Percentiles rank a stretch among this genome's conserved stretches.
phyloP scores from a whole-genome alignment of 2,888 invertebrate species.

The Coelinius sp. region DNA sequence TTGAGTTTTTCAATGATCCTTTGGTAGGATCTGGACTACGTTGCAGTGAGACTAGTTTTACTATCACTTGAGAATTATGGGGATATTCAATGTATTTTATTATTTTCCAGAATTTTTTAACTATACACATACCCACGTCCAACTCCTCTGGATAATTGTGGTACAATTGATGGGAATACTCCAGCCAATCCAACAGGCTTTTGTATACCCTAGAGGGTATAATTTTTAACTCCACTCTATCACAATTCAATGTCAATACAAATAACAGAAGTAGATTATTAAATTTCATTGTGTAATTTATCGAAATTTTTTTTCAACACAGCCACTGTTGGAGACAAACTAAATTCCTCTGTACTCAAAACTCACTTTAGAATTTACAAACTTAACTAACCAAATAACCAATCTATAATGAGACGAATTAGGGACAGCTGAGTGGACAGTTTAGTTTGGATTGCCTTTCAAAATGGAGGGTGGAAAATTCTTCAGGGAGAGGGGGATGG shows the following conservation, averaged over 20 bases:
- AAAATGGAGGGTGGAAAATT: no score
- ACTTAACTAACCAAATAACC: background rate
- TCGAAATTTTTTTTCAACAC: background rate
- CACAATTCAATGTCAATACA: background rate
- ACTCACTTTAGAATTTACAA: background rate
- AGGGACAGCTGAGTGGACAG: background rate
- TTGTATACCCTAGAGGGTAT: background rate
- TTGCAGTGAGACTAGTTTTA: background rate
- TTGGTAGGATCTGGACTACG: background rate
- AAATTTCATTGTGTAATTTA: background rate
- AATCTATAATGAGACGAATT: background rate
- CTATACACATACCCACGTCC: constrained; percentile 49
- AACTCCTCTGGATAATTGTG: constrained; percentile 50
- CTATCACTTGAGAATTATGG: background rate
- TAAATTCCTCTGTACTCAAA: background rate
- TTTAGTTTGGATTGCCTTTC: no score
- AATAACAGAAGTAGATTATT: background rate
- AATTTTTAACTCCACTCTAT: background rate
- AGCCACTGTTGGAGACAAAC: background rate
- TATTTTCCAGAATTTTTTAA: constrained; percentile 23
- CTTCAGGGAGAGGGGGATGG: no score
- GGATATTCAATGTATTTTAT: background rate
- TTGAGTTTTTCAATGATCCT: background rate
- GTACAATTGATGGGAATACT: constrained; percentile 50
- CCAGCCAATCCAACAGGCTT: constrained; percentile 32